Evolutionary conservation across 2,797 vertebrate genomes (phyloP), one percentile per base, ranked within the genome.

Genomic region (Sebastes baramenuke): DNA sequence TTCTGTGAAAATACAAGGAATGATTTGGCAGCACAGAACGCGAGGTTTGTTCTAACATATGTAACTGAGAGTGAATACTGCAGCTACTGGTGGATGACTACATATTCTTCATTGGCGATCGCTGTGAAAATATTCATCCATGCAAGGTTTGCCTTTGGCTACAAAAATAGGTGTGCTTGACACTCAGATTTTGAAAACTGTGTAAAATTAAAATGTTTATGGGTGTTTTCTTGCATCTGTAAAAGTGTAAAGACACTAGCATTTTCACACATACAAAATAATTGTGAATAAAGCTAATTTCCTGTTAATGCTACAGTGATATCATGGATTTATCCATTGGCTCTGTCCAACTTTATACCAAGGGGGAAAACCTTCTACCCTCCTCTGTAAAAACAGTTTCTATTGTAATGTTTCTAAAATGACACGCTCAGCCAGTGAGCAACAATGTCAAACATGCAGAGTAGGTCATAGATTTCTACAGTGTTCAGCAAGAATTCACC

Each of bases 371-470:
- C 49, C 34, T 75, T 81, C 68, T 52, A 60, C 67, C 49, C 60
- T 79, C 25, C 36, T 70, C 30, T 54, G 60, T 11, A 77, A 58
- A 73, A 80, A 80, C 3, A 6, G 38, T 68, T 60, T 22, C 69
- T 60, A 81, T 30, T 62, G 75, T 70, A 61, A 79, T 30, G 38
- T 81, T 86, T 81, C 73, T 83, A 80, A 85, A 88, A 86, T 67
- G 79, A 92, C 69, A 85, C 32, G 93, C 95, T 95, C 95, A 95
- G 87, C 95, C 95, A 95, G 95, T 94, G 95, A 96, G 94, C 91
- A 92, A 81, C 80, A 84, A 72, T 62, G 77, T 89, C 30, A 82
- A 76, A 83, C 84, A 87, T 55, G 42, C 79, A 73, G 42, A 84
- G 77, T 67, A 70, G 56, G 83, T 65, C 60, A 70, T 70, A 75